Conservation (phyloP, 2,113 vertebrate genomes). For the Arizona elegans region DNA sequence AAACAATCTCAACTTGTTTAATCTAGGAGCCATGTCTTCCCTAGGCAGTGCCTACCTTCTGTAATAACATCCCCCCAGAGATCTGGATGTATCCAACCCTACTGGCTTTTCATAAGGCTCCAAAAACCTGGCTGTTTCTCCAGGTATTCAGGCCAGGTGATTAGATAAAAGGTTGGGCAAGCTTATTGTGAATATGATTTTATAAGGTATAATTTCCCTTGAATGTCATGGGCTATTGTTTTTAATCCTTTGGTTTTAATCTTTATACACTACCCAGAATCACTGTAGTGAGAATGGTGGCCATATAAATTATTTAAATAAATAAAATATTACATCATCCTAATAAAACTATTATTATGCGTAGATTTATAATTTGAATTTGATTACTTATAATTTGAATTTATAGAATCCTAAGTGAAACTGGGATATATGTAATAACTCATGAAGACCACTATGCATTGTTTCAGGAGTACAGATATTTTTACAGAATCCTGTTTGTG, state of each 20-base stretch:
- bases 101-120: neutral
- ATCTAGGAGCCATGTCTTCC: neutral
- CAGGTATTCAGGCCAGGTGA: neutral
- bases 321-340: neutral
- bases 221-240: neutral
- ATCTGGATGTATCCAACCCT: neutral
- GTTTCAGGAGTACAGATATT: neutral
- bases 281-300: neutral
- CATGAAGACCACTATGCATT: neutral
- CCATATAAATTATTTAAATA: neutral
- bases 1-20: neutral
- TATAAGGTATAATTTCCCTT: neutral
- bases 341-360: neutral
- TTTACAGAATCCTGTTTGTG: neutral
- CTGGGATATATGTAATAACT: neutral
- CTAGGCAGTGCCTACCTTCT: neutral
- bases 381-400: neutral
- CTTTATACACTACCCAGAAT: neutral
- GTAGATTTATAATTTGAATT: neutral
- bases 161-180: neutral
- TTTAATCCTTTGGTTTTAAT: neutral
- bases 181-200: neutral
- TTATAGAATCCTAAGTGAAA: neutral
- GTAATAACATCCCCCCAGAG: neutral
- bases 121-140: neutral